These are phyloP conservation scores for Pterocles burchelli DNA, from an alignment of 2,113 vertebrate species.

Conservation along the genomic window DNA sequence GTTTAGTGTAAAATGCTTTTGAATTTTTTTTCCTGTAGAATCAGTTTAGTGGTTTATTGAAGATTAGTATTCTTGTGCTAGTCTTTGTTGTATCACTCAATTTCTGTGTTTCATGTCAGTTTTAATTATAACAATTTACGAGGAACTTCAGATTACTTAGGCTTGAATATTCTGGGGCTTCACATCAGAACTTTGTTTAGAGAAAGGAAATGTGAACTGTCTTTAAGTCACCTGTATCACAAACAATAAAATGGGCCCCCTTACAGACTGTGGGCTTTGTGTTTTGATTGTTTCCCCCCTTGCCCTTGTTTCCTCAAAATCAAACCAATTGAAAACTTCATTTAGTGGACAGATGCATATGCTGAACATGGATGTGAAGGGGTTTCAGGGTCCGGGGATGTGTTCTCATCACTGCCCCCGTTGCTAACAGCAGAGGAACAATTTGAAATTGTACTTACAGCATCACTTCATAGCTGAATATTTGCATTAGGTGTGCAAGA, in stretches of 20 bases:
- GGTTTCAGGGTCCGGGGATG: neutral
- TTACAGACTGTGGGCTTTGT: neutral
- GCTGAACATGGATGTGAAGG: neutral
- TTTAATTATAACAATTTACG: neutral
- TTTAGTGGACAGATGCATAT: neutral
- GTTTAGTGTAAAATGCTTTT: constrained; percentile 19
- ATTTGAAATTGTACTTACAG: neutral
- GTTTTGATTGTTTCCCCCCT: neutral
- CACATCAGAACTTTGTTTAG: neutral
- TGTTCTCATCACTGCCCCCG: neutral
- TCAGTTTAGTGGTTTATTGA: neutral
- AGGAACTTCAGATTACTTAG: neutral
- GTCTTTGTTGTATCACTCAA: neutral
- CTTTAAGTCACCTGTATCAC: neutral
- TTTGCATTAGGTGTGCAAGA: neutral
- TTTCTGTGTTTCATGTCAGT: neutral
- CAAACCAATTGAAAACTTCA: neutral
- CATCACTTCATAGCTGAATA: neutral
- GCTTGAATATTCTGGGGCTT: neutral
- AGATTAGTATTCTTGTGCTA: neutral
- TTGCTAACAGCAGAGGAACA: neutral
- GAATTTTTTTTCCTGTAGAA: constrained; percentile 43
- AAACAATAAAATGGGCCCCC: neutral
- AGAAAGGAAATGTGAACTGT: neutral
- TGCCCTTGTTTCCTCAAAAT: neutral